phyloP scores from a whole-genome alignment of 2,113 vertebrate genomes.

The Salvelinus sp. region DNA sequence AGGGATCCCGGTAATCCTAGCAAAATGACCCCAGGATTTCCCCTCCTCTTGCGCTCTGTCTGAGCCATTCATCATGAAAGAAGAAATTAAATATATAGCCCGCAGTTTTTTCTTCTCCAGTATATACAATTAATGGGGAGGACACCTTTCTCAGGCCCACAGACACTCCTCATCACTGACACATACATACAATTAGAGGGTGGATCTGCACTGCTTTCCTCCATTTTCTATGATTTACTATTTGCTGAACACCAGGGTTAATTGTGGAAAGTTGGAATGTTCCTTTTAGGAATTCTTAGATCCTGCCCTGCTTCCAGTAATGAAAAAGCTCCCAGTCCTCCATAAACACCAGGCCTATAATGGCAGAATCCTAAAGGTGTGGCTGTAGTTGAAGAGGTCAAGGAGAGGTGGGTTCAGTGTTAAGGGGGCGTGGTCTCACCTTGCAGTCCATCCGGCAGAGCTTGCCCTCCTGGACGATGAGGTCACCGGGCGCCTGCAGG shows the following conservation, averaged over 20 bases:
- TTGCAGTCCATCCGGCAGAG: constrained; percentile 99
- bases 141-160: constrained; percentile 43
- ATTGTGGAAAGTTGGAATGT: constrained; percentile 23
- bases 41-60: constrained; percentile 20
- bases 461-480: constrained; percentile 93
- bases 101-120: constrained; percentile 28
- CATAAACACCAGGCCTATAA: background rate
- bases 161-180: constrained; percentile 9
- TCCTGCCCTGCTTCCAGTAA: background rate
- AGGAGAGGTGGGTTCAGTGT: background rate
- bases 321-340: background rate
- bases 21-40: constrained; percentile 44
- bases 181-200: constrained; percentile 57
- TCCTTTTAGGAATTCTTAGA: constrained; percentile 23
- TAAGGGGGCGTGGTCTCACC: constrained; percentile 65
- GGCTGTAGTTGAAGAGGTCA: background rate
- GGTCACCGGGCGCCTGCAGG: constrained; percentile 94
- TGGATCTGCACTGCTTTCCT: constrained; percentile 43
- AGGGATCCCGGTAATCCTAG: constrained; percentile 42
- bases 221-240: constrained; percentile 58
- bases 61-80: constrained; percentile 28
- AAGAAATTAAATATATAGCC: constrained; percentile 53
- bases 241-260: background rate
- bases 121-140: constrained; percentile 46
- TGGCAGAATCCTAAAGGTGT: background rate